Conservation (phyloP, 64 coral and sea anemone genomes). For the Montipora capricornis region DNA sequence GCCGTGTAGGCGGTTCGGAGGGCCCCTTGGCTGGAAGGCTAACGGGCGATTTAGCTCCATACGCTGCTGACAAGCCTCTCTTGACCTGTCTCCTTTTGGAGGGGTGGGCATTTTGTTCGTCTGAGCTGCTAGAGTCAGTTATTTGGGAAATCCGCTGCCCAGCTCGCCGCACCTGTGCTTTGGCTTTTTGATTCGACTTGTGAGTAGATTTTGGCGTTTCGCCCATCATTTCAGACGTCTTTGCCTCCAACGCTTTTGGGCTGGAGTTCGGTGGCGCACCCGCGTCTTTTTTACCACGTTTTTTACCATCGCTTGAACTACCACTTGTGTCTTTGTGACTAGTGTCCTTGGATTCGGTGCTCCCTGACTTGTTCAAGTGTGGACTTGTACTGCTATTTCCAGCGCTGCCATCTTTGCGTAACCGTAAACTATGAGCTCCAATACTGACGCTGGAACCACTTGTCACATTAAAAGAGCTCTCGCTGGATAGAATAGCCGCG, state of each 20-base stretch:
- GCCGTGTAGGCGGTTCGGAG: not conserved
- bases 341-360: constrained; percentile 16
- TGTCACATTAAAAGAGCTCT: constrained; percentile 36
- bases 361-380: not conserved
- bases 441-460: constrained; percentile 64
- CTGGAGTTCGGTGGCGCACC: constrained; percentile 6
- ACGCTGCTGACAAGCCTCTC: constrained; percentile 48
- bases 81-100: constrained; percentile 27
- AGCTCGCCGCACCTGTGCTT: constrained; percentile 15
- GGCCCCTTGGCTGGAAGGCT: not conserved
- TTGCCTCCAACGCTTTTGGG: not conserved
- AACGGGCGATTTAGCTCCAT: not conserved
- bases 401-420: not conserved
- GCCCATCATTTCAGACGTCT: not conserved
- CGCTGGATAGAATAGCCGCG: constrained; percentile 37
- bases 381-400: not conserved
- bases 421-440: constrained; percentile 18
- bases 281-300: not conserved
- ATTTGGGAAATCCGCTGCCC: constrained; percentile 10
- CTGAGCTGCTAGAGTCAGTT: constrained; percentile 68
- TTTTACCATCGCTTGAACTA: constrained; percentile 19
- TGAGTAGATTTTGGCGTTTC: constrained; percentile 80
- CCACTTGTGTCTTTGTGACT: constrained; percentile 71
- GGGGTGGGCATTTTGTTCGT: constrained; percentile 18
- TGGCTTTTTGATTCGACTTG: constrained; percentile 25